Conservation (phyloP, 1,140 invertebrate species). For the Drosophila melanica region DNA sequence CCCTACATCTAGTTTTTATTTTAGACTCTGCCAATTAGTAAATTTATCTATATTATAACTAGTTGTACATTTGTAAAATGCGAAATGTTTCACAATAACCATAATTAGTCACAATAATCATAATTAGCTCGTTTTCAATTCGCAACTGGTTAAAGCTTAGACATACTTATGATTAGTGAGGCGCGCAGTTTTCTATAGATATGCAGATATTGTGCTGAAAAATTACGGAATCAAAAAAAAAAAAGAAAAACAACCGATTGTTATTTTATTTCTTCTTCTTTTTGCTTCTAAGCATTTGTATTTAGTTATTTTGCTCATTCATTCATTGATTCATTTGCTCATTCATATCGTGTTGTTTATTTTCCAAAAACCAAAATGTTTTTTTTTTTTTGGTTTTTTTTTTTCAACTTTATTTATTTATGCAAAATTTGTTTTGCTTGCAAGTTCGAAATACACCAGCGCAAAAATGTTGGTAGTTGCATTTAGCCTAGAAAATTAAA, state of each 20-base stretch:
- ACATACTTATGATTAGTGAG: neutral
- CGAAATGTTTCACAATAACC: no score
- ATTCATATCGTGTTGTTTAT: conserved; percentile 66
- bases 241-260: neutral
- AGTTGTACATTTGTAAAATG: no score
- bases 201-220: conserved; percentile 5
- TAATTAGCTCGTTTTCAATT: neutral
- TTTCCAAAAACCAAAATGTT: conserved; percentile 45
- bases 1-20: neutral
- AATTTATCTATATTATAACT: neutral
- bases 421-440: conserved; percentile 49
- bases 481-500: neutral
- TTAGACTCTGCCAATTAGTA: neutral
- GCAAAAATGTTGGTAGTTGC: conserved; percentile 27
- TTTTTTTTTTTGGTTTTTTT: conserved; percentile 32
- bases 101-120: no score
- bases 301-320: conserved; percentile 31
- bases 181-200: neutral
- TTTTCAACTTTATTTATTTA: conserved; percentile 64
- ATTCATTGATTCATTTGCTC: conserved; percentile 73
- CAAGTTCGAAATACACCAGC: neutral
- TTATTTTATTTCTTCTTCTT: conserved; percentile 16
- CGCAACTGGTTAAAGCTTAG: neutral
- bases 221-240: neutral
- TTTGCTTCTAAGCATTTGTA: conserved; percentile 32